Base-by-base conservation (phyloP, 2,113 vertebrate genomes). In the Axis porcinus region DNA sequence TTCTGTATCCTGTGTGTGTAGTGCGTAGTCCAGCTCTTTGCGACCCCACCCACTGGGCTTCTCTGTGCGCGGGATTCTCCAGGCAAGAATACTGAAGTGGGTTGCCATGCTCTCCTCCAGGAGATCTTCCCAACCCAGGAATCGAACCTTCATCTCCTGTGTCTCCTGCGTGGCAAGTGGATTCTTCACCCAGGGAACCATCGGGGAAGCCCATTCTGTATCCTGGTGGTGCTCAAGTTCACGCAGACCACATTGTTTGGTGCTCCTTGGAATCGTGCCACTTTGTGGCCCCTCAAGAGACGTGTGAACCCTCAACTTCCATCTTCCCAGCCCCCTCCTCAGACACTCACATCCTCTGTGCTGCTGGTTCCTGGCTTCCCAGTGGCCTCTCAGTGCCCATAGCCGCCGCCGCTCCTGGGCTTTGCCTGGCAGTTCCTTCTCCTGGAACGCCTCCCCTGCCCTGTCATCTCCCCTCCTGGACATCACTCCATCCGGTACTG, bases 391-490 rank as follows among this genome's bases (percentile, higher is more conserved):
- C 36, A n/a, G 33, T 58, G 28, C 43, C 74, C 4, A 10, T 52
- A 13, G 0, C 9, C 13, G 28, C n/a, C 76, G 23, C 27, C 8
- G 19, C 70, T 50, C 58, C 36, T 30, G 47, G 45, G 27, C 90
- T 76, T 21, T 45, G 40, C 58, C 36, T 33, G 36, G 36, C 23
- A 30, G 19, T 27, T 81, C 11, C 21, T 60, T 47, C n/a, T 58
- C 43, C 57, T 55, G 50, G 89, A 87, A 50, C 27, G 43, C 55
- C 17, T 67, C n/a, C 3, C 33, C 43, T 2, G 5, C 23, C 4
- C 23, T 2, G 0, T 10, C 43, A 21, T 36, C 62, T 57, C 3
- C 52, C 36, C 2, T 0, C 3, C 19, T 7, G 57, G 45, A 43
- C 52, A 36, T 67, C 15, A 30, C 23, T 47, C 50, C 17, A 28